Evolutionary conservation across 1,140 invertebrate genomes (phyloP).

Genomic region (Sitobion miscanthi): DNA sequence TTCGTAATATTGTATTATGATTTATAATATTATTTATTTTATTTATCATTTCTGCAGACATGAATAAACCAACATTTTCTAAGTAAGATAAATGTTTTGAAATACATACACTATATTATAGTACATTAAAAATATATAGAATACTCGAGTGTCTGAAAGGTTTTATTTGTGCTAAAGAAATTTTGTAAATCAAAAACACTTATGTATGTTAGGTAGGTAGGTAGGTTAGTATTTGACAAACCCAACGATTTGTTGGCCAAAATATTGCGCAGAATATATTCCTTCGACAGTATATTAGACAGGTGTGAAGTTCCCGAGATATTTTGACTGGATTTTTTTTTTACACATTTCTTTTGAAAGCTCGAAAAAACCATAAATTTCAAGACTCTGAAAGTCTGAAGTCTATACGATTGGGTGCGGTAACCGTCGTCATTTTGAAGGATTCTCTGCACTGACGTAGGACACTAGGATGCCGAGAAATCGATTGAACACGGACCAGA

Average conservation of each 20-base stretch:
- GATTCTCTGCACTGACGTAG: slow-evolving; percentile 1
- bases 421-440: slow-evolving; percentile 13
- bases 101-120: not conserved
- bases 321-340: slow-evolving; percentile 8
- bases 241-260: not conserved
- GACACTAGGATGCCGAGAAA: not conserved
- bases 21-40: not conserved
- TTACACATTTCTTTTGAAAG: not conserved
- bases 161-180: not conserved
- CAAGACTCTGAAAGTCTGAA: not conserved
- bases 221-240: not conserved
- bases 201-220: not conserved
- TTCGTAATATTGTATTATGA: not conserved
- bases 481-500: slow-evolving; percentile 18
- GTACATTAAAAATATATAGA: not conserved
- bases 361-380: slow-evolving; percentile 22
- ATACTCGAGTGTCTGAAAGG: not conserved
- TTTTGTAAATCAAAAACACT: slow-evolving; percentile 12
- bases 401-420: not conserved
- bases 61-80: not conserved
- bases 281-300: not conserved
- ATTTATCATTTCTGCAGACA: not conserved
- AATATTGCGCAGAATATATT: slow-evolving; percentile 6
- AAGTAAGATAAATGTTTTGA: not conserved
- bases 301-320: not conserved